phyloP scores from a whole-genome alignment of 2,797 vertebrate genomes.

The Lacerta agilis region DNA sequence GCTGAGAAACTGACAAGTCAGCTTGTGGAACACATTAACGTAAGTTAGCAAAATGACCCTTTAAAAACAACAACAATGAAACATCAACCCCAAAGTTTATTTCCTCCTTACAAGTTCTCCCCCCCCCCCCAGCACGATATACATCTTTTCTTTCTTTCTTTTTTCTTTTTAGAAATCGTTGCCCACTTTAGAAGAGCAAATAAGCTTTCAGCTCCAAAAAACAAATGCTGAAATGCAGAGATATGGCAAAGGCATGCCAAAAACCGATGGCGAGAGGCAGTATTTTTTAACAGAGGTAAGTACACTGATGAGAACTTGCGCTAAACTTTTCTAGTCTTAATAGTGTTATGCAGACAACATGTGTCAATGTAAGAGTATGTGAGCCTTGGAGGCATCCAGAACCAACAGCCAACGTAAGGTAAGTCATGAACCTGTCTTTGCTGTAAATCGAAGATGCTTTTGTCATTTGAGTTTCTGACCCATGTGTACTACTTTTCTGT shows the following conservation, averaged over 20 bases:
- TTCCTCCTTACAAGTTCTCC: background rate
- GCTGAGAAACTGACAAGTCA: conserved; percentile 88
- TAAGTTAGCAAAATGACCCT: conserved; percentile 64
- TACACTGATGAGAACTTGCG: background rate
- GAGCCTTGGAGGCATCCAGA: too few species aligned
- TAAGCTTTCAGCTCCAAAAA: conserved; percentile 56
- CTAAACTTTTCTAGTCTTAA: background rate
- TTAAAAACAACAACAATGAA: background rate
- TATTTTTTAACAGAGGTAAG: conserved; percentile 74
- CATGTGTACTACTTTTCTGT: too few species aligned
- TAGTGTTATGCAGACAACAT: background rate
- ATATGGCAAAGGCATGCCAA: conserved; percentile 37
- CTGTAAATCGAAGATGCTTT: background rate
- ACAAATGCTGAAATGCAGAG: conserved; percentile 53
- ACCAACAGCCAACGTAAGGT: background rate
- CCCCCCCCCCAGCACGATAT: background rate
- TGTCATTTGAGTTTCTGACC: background rate
- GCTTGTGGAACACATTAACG: conserved; percentile 87
- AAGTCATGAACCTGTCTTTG: background rate
- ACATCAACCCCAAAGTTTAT: background rate
- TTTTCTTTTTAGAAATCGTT: conserved; percentile 69
- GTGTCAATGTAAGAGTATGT: background rate
- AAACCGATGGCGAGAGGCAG: conserved; percentile 44
- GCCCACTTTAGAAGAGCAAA: conserved; percentile 69
- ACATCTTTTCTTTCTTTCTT: background rate